Base-by-base conservation (phyloP, 1,140 invertebrate species). In the Hestina assimilis region DNA sequence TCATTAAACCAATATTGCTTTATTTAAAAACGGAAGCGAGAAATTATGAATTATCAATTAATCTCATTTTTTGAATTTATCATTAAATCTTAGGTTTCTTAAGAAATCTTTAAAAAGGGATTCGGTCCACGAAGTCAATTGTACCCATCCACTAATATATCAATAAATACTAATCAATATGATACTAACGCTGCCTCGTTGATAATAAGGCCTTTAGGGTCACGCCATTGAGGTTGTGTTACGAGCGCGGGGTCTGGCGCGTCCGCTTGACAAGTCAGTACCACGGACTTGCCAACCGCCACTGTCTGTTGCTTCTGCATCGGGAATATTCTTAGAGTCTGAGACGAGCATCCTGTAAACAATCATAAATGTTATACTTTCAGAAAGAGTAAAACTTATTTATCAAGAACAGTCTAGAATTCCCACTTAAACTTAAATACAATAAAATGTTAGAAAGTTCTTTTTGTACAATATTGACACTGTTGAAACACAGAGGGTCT, bases 141-240 rank as follows among this genome's bases (percentile, higher is more conserved):
- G 1, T 26, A 26, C 24, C 1, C 24, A 9, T 26, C 1, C 9
- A 3, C 9, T 26, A 4, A 8, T 28, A 9, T n/a, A 3, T 28
- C 1, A 9, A 6, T 28, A 28, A 28, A 9, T 28, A n/a, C n/a
- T 28, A 46, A 59, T 29, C 19, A 50, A 35, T 26, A 47, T 47
- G 31, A 47, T 62, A 84, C 78, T 91, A 86, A 93, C 92, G 86
- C 90, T 69, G 89, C 90, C 29, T 89, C 89, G 47, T 92, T 91
- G 67, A 96, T 94, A 17, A 89, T 89, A 28, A 90, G 89, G 62
- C 92, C 91, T 17, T 90, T 83, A 17, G 91, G 91, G 73, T 95
- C 93, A 38, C 92, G 87, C 94, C 94, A 96, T 72, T 94, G 90
- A 20, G 95, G 89, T 61, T 94, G 89, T 1, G 89, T 89, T 20